Percentiles rank a stretch among this genome's conserved stretches.
These are phyloP conservation scores for Acholoe squamosa DNA, from an alignment of 2,888 invertebrate genomes.

Conservation along the genomic window DNA sequence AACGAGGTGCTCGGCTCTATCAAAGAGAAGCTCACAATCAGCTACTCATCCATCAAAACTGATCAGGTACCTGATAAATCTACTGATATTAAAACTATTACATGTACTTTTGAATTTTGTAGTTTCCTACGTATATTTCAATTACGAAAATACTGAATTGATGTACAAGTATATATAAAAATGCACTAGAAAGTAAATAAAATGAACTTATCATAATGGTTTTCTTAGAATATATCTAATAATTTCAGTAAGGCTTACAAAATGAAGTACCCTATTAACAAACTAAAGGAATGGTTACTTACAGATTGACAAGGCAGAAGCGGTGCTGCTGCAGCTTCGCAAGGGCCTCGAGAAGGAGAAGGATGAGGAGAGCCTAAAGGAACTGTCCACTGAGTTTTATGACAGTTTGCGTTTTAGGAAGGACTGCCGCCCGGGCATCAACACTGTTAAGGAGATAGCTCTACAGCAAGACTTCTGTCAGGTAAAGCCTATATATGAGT, in stretches of 20 bases:
- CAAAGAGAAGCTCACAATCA: constrained; percentile 72
- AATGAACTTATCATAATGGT: too few relatives aligned
- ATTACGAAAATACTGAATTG: too few relatives aligned
- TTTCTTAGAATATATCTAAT: too few relatives aligned
- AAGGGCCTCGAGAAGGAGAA: constrained; percentile 2
- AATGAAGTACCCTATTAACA: too few relatives aligned
- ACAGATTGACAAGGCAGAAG: constrained; percentile 34
- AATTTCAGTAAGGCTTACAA: too few relatives aligned
- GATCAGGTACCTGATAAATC: constrained; percentile 79
- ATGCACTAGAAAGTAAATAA: too few relatives aligned
- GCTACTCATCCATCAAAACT: constrained; percentile 73
- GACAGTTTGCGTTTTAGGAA: not conserved
- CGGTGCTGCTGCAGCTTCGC: not conserved
- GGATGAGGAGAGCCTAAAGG: constrained; percentile 4
- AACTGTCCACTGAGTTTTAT: not conserved
- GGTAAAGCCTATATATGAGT: too few relatives aligned
- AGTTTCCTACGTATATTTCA: not conserved
- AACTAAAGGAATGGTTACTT: too few relatives aligned
- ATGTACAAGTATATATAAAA: too few relatives aligned
- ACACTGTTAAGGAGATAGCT: not conserved
- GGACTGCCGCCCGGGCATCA: not conserved
- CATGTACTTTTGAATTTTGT: not conserved
- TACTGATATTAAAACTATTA: not conserved
- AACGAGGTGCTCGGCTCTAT: constrained; percentile 78
- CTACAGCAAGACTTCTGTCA: constrained; percentile 19